phyloP scores from a whole-genome alignment of 2,797 vertebrate species.

The Alfaro cultratus region DNA sequence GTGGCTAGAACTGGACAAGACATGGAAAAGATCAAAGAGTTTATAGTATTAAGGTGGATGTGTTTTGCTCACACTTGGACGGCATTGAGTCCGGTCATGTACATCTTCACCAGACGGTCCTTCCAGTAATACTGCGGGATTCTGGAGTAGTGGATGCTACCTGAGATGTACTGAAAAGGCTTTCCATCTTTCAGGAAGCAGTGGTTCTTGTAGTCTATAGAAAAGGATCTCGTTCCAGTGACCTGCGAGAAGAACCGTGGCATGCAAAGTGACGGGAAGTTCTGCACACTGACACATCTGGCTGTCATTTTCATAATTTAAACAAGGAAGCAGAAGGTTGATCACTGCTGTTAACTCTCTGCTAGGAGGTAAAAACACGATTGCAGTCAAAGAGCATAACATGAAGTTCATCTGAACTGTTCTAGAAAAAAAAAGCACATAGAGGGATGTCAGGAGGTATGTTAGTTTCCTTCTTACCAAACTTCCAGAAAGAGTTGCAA shows the following conservation, averaged over 20 bases:
- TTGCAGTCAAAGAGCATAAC: not conserved
- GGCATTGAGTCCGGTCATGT: conserved; percentile 91
- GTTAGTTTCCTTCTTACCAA: conserved; percentile 64
- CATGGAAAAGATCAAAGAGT: not conserved
- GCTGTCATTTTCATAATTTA: not conserved
- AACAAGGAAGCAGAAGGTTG: not conserved
- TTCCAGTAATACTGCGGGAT: conserved; percentile 90
- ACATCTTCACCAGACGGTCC: conserved; percentile 93
- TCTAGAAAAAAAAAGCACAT: not conserved
- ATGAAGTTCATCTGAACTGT: not conserved
- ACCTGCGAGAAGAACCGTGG: conserved; percentile 49
- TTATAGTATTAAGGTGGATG: not conserved
- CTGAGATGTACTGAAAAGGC: conserved; percentile 92
- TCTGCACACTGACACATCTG: not conserved
- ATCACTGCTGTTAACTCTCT: not conserved
- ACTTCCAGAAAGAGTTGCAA: conserved; percentile 53
- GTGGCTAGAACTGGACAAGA: not conserved
- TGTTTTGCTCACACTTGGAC: conserved; percentile 86
- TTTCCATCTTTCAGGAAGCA: conserved; percentile 89
- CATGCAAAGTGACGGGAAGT: not conserved
- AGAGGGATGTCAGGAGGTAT: not conserved
- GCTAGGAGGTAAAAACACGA: not conserved
- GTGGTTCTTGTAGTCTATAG: conserved; percentile 85
- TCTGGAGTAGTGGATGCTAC: conserved; percentile 94
- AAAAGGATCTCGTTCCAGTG: conserved; percentile 80